Conservation (phyloP, 2,797 vertebrate species). For the Ciconia nigra region DNA sequence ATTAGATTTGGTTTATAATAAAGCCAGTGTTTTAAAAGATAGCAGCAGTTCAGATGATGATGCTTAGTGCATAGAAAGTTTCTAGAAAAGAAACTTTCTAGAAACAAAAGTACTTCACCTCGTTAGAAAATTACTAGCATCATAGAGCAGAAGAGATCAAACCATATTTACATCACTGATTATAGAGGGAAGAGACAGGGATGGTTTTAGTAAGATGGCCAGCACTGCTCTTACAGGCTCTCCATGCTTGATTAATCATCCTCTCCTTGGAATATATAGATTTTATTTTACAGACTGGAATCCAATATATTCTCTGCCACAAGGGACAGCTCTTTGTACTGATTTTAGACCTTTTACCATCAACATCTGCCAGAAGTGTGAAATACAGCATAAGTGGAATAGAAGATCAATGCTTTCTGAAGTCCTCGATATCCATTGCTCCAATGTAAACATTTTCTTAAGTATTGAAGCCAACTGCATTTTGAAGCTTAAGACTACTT, state of each 20-base stretch:
- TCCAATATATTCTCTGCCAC: not conserved
- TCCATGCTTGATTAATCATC: not conserved
- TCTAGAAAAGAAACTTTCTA: conserved; percentile 7
- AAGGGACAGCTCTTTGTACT: not conserved
- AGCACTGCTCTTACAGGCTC: not conserved
- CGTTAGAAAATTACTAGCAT: not conserved
- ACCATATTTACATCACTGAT: not conserved
- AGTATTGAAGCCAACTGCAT: not conserved
- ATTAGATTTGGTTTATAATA: not conserved
- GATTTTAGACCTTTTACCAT: conserved; percentile 7
- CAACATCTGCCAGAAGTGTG: not conserved
- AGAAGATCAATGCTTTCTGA: not conserved
- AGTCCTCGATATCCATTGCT: not conserved
- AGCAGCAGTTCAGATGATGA: conserved; percentile 13
- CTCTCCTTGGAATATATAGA: not conserved
- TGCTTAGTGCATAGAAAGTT: not conserved
- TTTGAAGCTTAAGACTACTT: not conserved
- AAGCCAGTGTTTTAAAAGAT: not conserved
- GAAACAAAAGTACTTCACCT: conserved; percentile 11
- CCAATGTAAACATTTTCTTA: not conserved
- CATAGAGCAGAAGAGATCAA: not conserved
- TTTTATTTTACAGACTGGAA: conserved; percentile 2
- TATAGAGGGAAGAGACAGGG: not conserved
- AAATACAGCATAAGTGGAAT: not conserved
- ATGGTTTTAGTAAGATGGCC: not conserved